Conservation (phyloP, 1,140 invertebrate genomes). For the Lanistes nyassanus region DNA sequence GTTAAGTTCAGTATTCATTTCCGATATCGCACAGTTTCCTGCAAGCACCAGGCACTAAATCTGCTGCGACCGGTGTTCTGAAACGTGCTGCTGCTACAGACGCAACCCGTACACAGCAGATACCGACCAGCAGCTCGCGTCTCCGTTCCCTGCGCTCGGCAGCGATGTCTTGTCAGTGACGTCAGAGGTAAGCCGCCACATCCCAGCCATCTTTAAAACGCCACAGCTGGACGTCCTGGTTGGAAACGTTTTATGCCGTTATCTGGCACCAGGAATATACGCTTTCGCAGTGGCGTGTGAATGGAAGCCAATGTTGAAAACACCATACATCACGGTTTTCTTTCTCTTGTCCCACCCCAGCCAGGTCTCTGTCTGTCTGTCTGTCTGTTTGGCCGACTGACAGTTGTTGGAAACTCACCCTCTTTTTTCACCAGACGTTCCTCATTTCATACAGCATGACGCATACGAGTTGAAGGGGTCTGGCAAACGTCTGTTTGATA, state of each 20-base stretch:
- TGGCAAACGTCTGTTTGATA: no score
- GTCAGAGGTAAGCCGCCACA: background rate
- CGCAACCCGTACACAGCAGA: no score
- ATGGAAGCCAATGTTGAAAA: slow-evolving; percentile 12
- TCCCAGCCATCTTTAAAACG: slow-evolving; percentile 7
- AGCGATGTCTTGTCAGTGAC: slow-evolving; percentile 1
- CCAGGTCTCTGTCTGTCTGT: background rate
- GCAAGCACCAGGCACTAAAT: no score
- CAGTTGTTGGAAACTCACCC: no score
- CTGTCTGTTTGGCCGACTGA: background rate
- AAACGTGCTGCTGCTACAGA: no score
- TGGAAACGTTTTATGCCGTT: slow-evolving; percentile 1
- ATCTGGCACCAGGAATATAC: slow-evolving; percentile 7
- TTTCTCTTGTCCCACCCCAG: background rate
- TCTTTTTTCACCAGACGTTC: no score
- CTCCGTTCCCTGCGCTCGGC: background rate
- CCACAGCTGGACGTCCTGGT: slow-evolving; percentile 9
- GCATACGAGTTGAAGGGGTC: no score
- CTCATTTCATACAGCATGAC: no score
- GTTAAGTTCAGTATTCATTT: no score
- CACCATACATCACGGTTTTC: background rate
- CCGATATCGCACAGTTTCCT: no score
- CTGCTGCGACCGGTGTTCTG: no score
- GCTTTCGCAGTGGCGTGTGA: slow-evolving; percentile 6
- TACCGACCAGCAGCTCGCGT: no score